Percentiles rank a stretch among this genome's conserved stretches.
Conservation (phyloP, 92 coral and sea anemone species). For the Metridium senile region DNA sequence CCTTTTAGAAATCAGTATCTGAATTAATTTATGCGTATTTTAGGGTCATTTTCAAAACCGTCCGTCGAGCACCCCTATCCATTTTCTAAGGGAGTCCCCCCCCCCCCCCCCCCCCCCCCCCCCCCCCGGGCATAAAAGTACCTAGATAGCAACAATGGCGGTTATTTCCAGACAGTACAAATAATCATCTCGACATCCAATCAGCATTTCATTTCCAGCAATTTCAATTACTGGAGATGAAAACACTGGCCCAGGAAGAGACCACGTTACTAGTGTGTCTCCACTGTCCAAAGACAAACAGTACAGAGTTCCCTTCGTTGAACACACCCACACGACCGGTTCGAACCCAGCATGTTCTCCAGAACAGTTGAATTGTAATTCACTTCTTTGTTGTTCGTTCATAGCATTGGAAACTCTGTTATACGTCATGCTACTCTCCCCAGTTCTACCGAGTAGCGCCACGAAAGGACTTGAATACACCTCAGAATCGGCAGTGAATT, state of each 20-base stretch:
- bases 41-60: no score
- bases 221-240: slow-evolving; percentile 96
- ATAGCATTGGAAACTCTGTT: neutral
- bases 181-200: slow-evolving; percentile 88
- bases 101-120: no score
- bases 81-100: no score
- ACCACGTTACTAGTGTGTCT: slow-evolving; percentile 40
- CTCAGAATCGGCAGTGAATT: slow-evolving; percentile 65
- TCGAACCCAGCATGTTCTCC: neutral
- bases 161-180: slow-evolving; percentile 62
- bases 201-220: slow-evolving; percentile 46
- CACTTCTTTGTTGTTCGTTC: neutral
- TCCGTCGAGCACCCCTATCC: no score
- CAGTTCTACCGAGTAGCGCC: slow-evolving; percentile 9
- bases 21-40: no score
- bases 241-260: slow-evolving; percentile 89
- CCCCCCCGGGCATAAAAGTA: neutral
- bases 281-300: slow-evolving; percentile 59
- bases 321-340: slow-evolving; percentile 48
- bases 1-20: no score
- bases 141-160: neutral
- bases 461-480: slow-evolving; percentile 87
- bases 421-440: neutral
- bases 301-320: slow-evolving; percentile 79
- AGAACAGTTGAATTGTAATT: neutral